These are phyloP conservation scores for Lathronympha strigana DNA, from an alignment of 2,888 invertebrate species.

Conservation along the genomic window DNA sequence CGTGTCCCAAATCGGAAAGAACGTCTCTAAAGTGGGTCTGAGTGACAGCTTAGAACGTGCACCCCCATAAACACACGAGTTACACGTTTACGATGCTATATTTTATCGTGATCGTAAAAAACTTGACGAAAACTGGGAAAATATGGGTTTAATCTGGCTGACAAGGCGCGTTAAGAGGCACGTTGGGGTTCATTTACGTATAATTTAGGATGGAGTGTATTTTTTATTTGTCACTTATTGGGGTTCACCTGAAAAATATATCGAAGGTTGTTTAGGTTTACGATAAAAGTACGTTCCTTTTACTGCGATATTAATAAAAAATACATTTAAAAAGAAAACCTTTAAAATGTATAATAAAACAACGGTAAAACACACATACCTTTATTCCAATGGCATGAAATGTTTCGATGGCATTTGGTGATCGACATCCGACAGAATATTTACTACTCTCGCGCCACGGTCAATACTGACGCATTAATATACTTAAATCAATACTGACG, in stretches of 20 bases:
- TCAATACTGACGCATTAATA: too few relatives aligned
- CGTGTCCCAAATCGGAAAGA: background rate
- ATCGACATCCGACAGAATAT: too few relatives aligned
- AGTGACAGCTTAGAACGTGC: constrained; percentile 17
- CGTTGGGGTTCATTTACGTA: constrained; percentile 13
- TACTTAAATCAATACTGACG: too few relatives aligned
- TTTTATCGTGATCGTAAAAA: constrained; percentile 37
- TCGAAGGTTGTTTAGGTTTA: background rate
- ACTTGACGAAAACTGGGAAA: constrained; percentile 36
- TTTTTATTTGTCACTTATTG: constrained; percentile 2
- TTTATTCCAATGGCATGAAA: too few relatives aligned
- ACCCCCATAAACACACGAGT: constrained; percentile 26
- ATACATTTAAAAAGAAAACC: too few relatives aligned
- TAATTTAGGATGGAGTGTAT: constrained; percentile 6
- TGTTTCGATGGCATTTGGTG: too few relatives aligned
- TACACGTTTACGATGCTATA: constrained; percentile 34
- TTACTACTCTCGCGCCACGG: too few relatives aligned
- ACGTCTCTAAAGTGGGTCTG: background rate
- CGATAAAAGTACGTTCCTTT: background rate
- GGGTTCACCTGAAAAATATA: background rate
- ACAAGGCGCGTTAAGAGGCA: constrained; percentile 4
- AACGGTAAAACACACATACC: too few relatives aligned
- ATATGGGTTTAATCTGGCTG: constrained; percentile 32
- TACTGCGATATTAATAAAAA: too few relatives aligned
- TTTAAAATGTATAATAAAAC: too few relatives aligned